Evolutionary conservation across 2,113 vertebrate species (phyloP).

Genomic region (Collichthys lucidus): DNA sequence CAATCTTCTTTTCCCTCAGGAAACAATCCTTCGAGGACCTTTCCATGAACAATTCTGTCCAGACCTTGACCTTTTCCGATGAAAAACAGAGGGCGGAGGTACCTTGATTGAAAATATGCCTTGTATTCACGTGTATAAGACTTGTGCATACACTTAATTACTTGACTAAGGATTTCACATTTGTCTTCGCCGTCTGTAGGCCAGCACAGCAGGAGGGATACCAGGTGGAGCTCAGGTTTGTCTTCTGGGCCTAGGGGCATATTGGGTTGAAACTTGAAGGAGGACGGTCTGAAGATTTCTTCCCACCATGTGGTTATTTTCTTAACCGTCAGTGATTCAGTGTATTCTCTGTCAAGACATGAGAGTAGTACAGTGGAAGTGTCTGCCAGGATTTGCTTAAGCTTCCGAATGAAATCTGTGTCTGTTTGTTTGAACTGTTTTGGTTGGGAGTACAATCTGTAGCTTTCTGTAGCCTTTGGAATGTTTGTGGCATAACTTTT

Average conservation of each 20-base stretch:
- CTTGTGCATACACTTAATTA: accelerated
- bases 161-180: not conserved
- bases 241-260: not conserved
- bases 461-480: accelerated
- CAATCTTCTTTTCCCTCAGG: not conserved
- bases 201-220: conserved; percentile 32
- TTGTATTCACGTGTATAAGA: not conserved
- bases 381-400: not conserved
- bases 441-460: not conserved
- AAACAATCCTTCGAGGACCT: not conserved
- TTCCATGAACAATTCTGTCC: conserved; percentile 36
- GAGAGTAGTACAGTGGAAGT: not conserved
- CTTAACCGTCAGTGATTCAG: not conserved
- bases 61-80: conserved; percentile 22
- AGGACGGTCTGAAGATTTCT: not conserved
- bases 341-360: conserved; percentile 11
- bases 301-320: conserved; percentile 23
- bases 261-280: too few relatives aligned
- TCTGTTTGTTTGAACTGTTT: not conserved
- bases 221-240: conserved; percentile 31
- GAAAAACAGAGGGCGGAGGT: conserved; percentile 45
- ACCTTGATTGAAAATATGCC: conserved; percentile 12
- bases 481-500: conserved; percentile 25
- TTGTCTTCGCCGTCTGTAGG: not conserved
- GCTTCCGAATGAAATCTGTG: not conserved